phyloP scores from a whole-genome alignment of 1,140 invertebrate species.

The Macrostomum lignano region DNA sequence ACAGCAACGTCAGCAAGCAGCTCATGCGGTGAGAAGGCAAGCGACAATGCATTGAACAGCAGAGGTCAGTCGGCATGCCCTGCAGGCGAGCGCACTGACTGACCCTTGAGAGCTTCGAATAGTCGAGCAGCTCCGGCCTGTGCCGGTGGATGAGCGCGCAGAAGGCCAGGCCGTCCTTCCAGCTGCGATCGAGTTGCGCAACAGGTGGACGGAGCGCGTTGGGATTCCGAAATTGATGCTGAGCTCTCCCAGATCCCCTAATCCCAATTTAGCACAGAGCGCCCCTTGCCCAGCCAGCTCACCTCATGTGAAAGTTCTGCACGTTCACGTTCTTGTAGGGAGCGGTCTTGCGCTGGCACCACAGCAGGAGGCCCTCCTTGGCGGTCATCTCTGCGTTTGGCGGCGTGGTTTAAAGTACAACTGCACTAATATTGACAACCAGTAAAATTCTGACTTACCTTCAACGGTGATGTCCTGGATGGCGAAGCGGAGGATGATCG shows the following conservation, averaged over 20 bases:
- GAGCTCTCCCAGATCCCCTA: too few species aligned
- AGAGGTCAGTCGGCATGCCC: background rate
- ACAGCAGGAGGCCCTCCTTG: constrained; percentile 86
- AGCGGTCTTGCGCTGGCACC: constrained; percentile 96
- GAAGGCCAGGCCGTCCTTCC: constrained; percentile 80
- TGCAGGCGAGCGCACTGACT: constrained; percentile 8
- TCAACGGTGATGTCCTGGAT: constrained; percentile 99
- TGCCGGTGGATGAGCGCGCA: constrained; percentile 95
- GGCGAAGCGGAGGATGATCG: constrained; percentile 92
- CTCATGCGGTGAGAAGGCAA: too few species aligned
- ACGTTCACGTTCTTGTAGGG: constrained; percentile 99
- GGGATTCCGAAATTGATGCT: too few species aligned
- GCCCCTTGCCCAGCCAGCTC: too few species aligned
- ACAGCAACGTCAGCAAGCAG: too few species aligned
- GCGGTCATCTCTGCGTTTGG: constrained; percentile 62
- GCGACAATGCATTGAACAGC: too few species aligned
- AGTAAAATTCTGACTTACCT: constrained; percentile 19
- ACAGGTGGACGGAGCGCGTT: too few species aligned
- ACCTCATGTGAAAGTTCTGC: constrained; percentile 90
- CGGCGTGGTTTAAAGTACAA: constrained; percentile 1
- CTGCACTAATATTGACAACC: background rate
- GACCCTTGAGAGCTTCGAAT: constrained; percentile 72
- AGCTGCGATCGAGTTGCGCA: too few species aligned
- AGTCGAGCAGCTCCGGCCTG: constrained; percentile 85
- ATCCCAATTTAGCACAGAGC: too few species aligned